These are phyloP conservation scores for Lacerta agilis DNA, from an alignment of 2,797 vertebrate species.

Conservation along the genomic window DNA sequence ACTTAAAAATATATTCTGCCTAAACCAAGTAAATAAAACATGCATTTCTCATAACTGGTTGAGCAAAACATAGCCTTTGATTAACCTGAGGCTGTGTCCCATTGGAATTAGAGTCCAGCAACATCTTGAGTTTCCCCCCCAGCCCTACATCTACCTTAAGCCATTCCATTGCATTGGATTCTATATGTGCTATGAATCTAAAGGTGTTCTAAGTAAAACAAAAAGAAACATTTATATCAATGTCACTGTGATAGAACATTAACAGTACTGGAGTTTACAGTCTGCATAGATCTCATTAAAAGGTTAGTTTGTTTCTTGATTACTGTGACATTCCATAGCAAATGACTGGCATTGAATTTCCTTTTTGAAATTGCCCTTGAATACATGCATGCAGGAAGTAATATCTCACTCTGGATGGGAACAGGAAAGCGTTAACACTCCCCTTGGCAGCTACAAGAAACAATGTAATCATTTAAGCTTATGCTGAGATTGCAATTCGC, in stretches of 20 bases:
- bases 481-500: slow-evolving; percentile 59
- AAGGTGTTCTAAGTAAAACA: no score
- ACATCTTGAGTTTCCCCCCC: no score
- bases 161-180: background rate
- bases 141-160: no score
- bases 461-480: slow-evolving; percentile 43
- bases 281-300: background rate
- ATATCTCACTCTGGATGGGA: background rate
- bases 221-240: no score
- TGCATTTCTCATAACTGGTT: background rate
- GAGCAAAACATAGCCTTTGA: background rate
- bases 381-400: accelerated
- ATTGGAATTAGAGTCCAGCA: no score
- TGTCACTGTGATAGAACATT: no score
- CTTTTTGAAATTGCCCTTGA: background rate
- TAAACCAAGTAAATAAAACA: background rate
- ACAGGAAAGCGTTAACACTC: slow-evolving; percentile 31
- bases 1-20: background rate
- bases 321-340: background rate
- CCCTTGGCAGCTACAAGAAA: slow-evolving; percentile 43
- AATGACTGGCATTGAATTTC: accelerated
- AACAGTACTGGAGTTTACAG: background rate
- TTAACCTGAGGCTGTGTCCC: no score
- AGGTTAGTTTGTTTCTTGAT: background rate
- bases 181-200: background rate